These are phyloP conservation scores for Desoria tigrina DNA, from an alignment of 2,888 invertebrate species.

Conservation along the genomic window DNA sequence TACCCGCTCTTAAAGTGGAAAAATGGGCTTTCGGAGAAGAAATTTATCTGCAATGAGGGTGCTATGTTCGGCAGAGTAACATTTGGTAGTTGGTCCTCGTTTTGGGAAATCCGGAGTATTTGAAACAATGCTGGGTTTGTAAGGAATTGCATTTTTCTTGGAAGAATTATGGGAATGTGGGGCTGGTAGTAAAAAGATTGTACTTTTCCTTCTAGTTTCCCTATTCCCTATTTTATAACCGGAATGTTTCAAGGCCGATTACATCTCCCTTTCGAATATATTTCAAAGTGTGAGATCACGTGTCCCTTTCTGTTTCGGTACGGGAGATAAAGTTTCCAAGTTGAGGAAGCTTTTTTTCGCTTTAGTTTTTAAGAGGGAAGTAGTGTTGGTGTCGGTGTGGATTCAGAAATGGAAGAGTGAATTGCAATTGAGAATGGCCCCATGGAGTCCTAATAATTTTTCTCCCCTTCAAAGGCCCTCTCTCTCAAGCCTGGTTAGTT, in stretches of 20 bases:
- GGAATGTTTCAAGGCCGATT: no score
- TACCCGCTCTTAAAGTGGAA: slow-evolving; percentile 5
- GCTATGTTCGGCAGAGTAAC: background rate
- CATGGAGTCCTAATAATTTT: slow-evolving; percentile 38
- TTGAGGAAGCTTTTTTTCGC: no score
- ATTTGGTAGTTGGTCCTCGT: background rate
- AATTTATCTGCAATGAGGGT: slow-evolving; percentile 21
- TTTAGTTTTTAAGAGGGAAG: no score
- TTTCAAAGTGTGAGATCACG: no score
- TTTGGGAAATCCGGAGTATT: background rate
- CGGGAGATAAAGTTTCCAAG: no score
- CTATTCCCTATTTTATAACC: background rate
- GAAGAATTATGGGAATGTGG: no score
- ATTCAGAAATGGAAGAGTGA: slow-evolving; percentile 12
- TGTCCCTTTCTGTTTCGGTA: no score
- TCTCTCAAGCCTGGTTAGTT: background rate
- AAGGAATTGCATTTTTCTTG: no score
- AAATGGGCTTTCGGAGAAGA: background rate
- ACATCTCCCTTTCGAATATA: no score
- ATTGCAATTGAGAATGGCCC: slow-evolving; percentile 33
- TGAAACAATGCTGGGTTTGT: slow-evolving; percentile 1
- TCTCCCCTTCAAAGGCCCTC: slow-evolving; percentile 19
- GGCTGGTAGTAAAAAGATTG: no score
- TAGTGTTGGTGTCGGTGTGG: no score
- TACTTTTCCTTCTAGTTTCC: background rate